Evolutionary conservation across 2,113 vertebrate species (phyloP).

Genomic region (Aleadryas rufinucha): DNA sequence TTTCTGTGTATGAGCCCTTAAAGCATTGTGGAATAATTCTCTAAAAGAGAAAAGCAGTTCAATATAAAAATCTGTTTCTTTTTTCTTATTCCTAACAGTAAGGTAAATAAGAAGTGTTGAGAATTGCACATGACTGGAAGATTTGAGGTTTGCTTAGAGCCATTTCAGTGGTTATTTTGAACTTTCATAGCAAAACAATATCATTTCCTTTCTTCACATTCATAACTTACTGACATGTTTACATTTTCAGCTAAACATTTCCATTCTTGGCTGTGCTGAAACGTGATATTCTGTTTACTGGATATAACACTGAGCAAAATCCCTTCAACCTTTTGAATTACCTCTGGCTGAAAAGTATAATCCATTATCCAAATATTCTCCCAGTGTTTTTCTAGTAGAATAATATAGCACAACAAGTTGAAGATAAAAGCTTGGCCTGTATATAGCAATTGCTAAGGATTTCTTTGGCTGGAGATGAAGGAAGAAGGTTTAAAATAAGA

Average conservation of each 20-base stretch:
- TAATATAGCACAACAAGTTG: neutral
- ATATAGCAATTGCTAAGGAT: neutral
- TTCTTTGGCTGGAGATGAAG: conserved; percentile 44
- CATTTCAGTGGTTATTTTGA: conserved; percentile 22
- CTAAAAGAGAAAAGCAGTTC: neutral
- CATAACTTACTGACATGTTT: conserved; percentile 24
- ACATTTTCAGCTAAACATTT: conserved; percentile 34
- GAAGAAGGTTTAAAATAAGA: conserved; percentile 20
- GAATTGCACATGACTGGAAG: neutral
- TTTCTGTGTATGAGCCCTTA: neutral
- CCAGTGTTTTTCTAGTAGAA: conserved; percentile 4
- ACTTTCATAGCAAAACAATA: conserved; percentile 1
- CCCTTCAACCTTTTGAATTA: conserved; percentile 29
- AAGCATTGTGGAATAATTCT: neutral
- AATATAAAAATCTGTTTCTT: neutral
- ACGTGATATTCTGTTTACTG: conserved; percentile 40
- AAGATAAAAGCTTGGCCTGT: conserved; percentile 24
- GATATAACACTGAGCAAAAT: conserved; percentile 15
- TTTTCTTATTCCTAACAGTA: neutral
- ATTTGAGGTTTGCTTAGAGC: conserved; percentile 3
- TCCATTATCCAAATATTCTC: conserved; percentile 52
- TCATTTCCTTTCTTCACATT: conserved; percentile 15
- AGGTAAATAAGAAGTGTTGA: conserved; percentile 6
- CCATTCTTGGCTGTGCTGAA: conserved; percentile 36
- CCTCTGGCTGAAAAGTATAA: conserved; percentile 40